phyloP scores from a whole-genome alignment of 2,113 vertebrate genomes.

The Siniperca knerii region DNA sequence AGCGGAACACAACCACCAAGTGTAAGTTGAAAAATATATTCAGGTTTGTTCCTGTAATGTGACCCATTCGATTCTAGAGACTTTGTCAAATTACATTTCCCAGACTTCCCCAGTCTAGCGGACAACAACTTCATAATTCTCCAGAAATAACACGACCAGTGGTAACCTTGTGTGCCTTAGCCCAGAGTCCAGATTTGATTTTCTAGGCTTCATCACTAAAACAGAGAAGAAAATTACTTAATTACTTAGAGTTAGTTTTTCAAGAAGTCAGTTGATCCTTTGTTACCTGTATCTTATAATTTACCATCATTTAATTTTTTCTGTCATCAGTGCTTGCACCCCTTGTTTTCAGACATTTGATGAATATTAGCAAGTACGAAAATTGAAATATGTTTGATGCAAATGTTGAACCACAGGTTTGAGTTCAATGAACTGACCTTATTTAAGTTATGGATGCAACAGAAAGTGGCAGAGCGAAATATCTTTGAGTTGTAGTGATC shows the following conservation, averaged over 20 bases:
- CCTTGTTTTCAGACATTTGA: not conserved
- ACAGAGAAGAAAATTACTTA: not conserved
- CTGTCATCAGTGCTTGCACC: not conserved
- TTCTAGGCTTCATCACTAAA: not conserved
- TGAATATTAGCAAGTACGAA: too few relatives aligned
- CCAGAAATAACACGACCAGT: slow-evolving; percentile 15
- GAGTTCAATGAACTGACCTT: too few relatives aligned
- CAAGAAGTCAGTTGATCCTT: not conserved
- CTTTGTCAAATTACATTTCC: slow-evolving; percentile 43
- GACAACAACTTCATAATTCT: slow-evolving; percentile 16
- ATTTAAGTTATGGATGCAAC: too few relatives aligned
- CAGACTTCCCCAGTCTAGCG: not conserved
- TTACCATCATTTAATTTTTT: not conserved
- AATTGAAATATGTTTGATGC: too few relatives aligned
- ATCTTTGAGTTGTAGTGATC: too few relatives aligned
- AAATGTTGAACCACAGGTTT: too few relatives aligned
- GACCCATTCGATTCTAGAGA: slow-evolving; percentile 44
- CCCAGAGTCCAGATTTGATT: slow-evolving; percentile 2
- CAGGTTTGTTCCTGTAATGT: slow-evolving; percentile 28
- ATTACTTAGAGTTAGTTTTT: not conserved
- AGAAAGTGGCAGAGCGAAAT: too few relatives aligned
- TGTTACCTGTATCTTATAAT: not conserved
- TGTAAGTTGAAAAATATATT: slow-evolving; percentile 7
- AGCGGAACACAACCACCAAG: slow-evolving; percentile 12
- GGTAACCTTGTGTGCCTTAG: not conserved